Conservation (phyloP, 2,888 invertebrate genomes). For the Orthosia gothica region DNA sequence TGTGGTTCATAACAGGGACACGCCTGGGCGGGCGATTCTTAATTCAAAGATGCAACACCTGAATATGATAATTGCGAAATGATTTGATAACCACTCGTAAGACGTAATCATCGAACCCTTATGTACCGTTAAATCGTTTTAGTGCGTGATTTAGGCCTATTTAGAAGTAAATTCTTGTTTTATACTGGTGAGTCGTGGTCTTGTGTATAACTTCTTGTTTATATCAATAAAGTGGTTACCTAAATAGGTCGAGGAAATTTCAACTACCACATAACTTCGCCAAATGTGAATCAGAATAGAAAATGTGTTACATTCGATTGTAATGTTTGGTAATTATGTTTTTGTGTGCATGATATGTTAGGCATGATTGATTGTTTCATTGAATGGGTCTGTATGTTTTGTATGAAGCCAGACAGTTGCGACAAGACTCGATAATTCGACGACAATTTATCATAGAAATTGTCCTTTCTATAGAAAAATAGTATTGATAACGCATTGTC, state of each 20-base stretch:
- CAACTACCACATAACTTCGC: constrained; percentile 60
- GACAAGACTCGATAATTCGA: neutral
- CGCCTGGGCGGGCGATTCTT: constrained; percentile 68
- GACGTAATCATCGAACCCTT: constrained; percentile 19
- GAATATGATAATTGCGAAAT: constrained; percentile 70
- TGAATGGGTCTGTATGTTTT: neutral
- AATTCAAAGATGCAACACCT: constrained; percentile 68
- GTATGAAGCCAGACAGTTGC: neutral
- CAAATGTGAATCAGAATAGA: constrained; percentile 60
- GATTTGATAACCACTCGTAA: constrained; percentile 36
- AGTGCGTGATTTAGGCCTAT: constrained; percentile 33
- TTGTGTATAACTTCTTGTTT: constrained; percentile 28
- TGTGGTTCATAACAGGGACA: constrained; percentile 65
- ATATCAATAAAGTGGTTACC: constrained; percentile 49
- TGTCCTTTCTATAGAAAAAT: too few species aligned
- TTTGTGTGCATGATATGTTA: constrained; percentile 3
- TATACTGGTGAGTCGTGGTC: constrained; percentile 34
- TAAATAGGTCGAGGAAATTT: constrained; percentile 57
- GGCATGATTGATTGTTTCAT: constrained; percentile 34
- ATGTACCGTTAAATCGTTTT: constrained; percentile 32
- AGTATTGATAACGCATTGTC: too few species aligned
- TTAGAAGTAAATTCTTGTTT: constrained; percentile 34
- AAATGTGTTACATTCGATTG: constrained; percentile 54
- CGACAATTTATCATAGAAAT: neutral
- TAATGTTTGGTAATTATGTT: constrained; percentile 45